Conservation (phyloP, 2,113 vertebrate species). For the Cynopterus brachyotis region DNA sequence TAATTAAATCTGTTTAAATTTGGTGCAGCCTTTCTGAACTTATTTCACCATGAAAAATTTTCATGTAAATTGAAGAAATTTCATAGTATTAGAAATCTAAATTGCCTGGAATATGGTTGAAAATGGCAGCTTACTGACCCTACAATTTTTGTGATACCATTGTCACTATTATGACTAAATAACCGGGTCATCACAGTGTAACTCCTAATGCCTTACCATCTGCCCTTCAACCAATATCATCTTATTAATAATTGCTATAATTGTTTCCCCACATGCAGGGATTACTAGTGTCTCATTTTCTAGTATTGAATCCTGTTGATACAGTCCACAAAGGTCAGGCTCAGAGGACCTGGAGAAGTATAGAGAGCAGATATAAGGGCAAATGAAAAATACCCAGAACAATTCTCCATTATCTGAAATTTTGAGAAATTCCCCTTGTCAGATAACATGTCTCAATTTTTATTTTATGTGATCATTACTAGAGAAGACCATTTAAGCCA, state of each 20-base stretch:
- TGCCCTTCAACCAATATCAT: neutral
- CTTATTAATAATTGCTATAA: neutral
- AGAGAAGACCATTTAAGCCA: neutral
- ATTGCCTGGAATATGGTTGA: neutral
- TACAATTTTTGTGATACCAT: neutral
- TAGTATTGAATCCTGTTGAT: neutral
- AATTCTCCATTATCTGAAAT: neutral
- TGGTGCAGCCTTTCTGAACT: neutral
- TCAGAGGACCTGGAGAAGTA: neutral
- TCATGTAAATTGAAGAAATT: neutral
- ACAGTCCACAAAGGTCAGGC: neutral
- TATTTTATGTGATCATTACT: neutral
- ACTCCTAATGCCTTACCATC: neutral
- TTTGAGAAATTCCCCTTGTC: neutral
- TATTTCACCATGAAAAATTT: neutral
- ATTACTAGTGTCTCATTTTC: neutral
- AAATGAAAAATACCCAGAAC: neutral
- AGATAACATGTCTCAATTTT: neutral
- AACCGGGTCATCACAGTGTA: neutral
- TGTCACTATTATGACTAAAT: neutral
- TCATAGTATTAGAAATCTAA: neutral
- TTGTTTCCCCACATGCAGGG: neutral
- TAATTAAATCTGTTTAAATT: neutral
- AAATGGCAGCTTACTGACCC: neutral
- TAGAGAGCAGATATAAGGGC: accelerated